A percentile compares a stretch with the other conserved stretches of the same genome.
phyloP scores from a whole-genome alignment of 2,113 vertebrate genomes.

The Campylomormyrus numenius region DNA sequence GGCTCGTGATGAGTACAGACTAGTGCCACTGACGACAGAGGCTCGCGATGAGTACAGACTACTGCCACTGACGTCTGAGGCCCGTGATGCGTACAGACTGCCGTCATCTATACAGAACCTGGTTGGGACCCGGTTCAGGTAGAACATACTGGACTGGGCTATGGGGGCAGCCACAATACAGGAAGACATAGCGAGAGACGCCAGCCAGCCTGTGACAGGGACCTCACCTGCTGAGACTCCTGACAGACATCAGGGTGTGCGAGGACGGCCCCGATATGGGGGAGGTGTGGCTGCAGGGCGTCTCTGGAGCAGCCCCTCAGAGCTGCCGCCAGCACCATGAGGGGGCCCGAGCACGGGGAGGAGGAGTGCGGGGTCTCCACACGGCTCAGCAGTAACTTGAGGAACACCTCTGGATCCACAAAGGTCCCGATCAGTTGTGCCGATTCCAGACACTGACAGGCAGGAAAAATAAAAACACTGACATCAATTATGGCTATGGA shows the following conservation, averaged over 20 bases:
- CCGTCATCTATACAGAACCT: not conserved
- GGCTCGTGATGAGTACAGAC: not conserved
- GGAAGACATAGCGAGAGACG: not conserved
- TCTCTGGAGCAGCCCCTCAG: constrained; percentile 67
- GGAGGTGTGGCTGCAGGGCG: constrained; percentile 66
- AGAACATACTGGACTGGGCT: not conserved
- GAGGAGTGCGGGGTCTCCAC: constrained; percentile 54
- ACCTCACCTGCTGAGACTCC: constrained; percentile 73
- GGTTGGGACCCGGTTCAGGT: not conserved
- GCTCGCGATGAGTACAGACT: not conserved
- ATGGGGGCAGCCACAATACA: not conserved
- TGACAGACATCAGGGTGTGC: constrained; percentile 65
- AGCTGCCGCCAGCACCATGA: constrained; percentile 72
- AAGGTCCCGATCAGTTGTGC: constrained; percentile 79
- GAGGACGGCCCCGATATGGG: constrained; percentile 54
- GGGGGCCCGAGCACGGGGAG: constrained; percentile 57
- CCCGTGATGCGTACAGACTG: not conserved
- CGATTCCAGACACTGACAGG: constrained; percentile 65
- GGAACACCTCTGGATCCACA: constrained; percentile 73
- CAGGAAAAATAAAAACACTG: constrained; percentile 6
- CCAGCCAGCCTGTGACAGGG: not conserved
- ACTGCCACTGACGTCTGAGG: not conserved
- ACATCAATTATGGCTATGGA: not conserved
- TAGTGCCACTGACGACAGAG: not conserved
- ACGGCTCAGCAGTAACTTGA: constrained; percentile 70